Evolutionary conservation across 2,888 invertebrate genomes (phyloP).

Genomic region (Schrankia costaestrigalis): DNA sequence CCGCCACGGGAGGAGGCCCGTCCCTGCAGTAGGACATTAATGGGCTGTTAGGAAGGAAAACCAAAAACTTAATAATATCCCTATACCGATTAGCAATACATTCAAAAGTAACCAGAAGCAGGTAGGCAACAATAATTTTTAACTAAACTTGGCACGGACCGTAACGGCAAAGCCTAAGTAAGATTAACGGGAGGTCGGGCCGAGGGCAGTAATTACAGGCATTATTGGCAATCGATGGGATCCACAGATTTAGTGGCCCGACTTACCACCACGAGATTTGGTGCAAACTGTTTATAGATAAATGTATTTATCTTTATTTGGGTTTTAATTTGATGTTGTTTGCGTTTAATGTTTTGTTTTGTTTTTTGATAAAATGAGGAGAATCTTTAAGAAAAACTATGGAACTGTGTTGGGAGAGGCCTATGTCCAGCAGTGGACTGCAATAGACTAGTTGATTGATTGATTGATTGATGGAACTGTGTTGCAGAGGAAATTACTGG

Average conservation of each 20-base stretch:
- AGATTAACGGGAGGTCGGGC: constrained; percentile 51
- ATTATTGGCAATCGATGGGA: constrained; percentile 72
- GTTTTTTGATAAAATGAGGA: background rate
- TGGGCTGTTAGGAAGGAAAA: too few species aligned
- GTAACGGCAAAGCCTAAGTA: constrained; percentile 40
- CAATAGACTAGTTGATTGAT: too few species aligned
- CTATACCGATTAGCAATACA: constrained; percentile 3
- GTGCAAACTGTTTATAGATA: constrained; percentile 7
- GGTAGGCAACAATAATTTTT: constrained; percentile 48
- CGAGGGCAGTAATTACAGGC: constrained; percentile 66
- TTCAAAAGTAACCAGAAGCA: constrained; percentile 4
- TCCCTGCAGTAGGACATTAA: too few species aligned
- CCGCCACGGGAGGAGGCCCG: too few species aligned
- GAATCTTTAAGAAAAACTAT: too few species aligned
- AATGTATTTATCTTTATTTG: constrained; percentile 10
- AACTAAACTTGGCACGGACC: constrained; percentile 56
- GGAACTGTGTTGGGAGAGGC: too few species aligned
- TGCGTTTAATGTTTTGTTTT: too few species aligned
- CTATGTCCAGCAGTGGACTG: too few species aligned
- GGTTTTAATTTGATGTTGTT: background rate
- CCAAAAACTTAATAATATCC: too few species aligned
- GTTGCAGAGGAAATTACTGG: too few species aligned
- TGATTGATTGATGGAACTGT: too few species aligned
- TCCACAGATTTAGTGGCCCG: constrained; percentile 59
- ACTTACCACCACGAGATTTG: constrained; percentile 35